Percentiles rank a stretch among this genome's conserved stretches.
Evolutionary conservation across 2,888 invertebrate species (phyloP).

Genomic region (Napeogenes sylphis): DNA sequence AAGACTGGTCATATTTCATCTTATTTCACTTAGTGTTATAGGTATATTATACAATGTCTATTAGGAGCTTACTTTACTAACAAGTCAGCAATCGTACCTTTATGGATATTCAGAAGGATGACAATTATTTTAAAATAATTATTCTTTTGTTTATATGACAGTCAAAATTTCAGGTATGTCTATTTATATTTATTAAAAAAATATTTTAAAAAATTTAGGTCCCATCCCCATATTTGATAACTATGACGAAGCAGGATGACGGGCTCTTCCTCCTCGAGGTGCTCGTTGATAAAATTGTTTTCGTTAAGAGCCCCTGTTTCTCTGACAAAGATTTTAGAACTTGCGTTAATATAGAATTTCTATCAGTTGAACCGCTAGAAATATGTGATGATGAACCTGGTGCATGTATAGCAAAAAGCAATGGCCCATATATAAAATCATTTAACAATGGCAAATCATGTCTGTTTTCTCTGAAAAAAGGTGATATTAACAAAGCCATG

Average conservation of each 20-base stretch:
- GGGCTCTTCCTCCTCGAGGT: slow-evolving; percentile 81
- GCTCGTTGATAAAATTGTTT: slow-evolving; percentile 74
- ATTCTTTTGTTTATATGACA: slow-evolving; percentile 33
- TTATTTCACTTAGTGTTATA: no score
- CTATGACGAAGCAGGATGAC: slow-evolving; percentile 71
- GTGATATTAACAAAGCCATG: slow-evolving; percentile 72
- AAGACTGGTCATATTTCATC: no score
- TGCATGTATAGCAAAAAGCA: slow-evolving; percentile 53
- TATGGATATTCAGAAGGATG: background rate
- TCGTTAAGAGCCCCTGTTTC: slow-evolving; percentile 63
- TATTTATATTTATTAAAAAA: slow-evolving; percentile 34
- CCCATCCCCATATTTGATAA: slow-evolving; percentile 52
- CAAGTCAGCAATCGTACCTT: background rate
- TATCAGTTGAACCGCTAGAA: slow-evolving; percentile 77
- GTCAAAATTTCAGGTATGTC: slow-evolving; percentile 38
- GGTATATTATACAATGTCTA: no score
- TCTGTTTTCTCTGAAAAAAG: slow-evolving; percentile 79
- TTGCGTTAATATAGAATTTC: slow-evolving; percentile 79
- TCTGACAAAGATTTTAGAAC: slow-evolving; percentile 73
- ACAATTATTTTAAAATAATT: slow-evolving; percentile 6
- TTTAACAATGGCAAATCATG: slow-evolving; percentile 83
- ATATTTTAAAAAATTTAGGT: slow-evolving; percentile 38
- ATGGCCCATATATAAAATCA: slow-evolving; percentile 61
- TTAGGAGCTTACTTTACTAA: no score
- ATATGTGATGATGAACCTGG: slow-evolving; percentile 80